Percentiles rank a stretch among this genome's conserved stretches.
Evolutionary conservation across 2,888 invertebrate species (phyloP).

Genomic region (Beris morrisii): DNA sequence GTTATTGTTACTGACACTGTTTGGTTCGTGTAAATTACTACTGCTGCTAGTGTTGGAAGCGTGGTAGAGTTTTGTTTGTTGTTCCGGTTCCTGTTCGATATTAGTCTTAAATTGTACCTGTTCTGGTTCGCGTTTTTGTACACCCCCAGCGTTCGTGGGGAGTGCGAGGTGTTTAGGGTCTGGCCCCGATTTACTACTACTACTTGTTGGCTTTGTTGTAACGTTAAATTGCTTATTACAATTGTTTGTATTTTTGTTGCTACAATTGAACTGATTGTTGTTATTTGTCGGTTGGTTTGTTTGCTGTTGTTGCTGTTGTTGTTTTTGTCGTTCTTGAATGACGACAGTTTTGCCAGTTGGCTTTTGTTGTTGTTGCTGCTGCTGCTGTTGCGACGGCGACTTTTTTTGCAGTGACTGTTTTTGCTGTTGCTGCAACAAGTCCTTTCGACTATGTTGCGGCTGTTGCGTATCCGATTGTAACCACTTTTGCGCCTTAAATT

Average conservation of each 20-base stretch:
- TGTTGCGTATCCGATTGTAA: constrained; percentile 20
- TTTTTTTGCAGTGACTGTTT: neutral
- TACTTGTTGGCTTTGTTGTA: neutral
- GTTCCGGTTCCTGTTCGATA: too few relatives aligned
- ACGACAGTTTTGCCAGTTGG: neutral
- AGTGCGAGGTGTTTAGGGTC: neutral
- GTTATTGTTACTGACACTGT: neutral
- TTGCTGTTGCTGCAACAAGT: neutral
- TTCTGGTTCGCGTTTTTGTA: too few relatives aligned
- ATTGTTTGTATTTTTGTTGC: constrained; percentile 32
- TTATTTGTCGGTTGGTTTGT: constrained; percentile 30
- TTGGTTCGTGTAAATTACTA: neutral
- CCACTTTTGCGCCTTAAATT: constrained; percentile 18
- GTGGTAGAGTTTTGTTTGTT: too few relatives aligned
- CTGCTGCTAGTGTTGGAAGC: neutral
- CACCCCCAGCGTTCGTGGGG: too few relatives aligned
- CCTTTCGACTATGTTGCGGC: constrained; percentile 8
- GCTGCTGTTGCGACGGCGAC: too few relatives aligned
- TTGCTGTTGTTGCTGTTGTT: constrained; percentile 10
- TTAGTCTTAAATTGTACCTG: too few relatives aligned
- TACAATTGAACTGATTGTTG: constrained; percentile 38
- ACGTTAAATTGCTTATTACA: constrained; percentile 25
- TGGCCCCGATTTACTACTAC: neutral
- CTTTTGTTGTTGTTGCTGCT: neutral
- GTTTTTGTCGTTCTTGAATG: neutral